phyloP scores from a whole-genome alignment of 64 coral and sea anemone genomes.

The Catalaphyllia jardinei region DNA sequence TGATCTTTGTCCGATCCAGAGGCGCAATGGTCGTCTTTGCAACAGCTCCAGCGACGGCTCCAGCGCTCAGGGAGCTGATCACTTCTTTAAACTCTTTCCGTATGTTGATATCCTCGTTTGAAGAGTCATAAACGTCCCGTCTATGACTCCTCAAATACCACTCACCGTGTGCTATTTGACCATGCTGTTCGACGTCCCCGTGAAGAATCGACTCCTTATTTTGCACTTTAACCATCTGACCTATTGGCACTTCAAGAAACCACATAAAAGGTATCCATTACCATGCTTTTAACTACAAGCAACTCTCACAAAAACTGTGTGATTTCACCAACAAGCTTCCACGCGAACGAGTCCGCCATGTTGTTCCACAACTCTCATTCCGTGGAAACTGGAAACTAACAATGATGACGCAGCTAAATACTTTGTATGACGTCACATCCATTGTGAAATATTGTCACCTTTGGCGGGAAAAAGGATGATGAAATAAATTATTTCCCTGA shows the following conservation, averaged over 20 bases:
- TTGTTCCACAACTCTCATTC: neutral
- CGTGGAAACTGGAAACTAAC: slow-evolving; percentile 3
- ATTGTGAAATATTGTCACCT: neutral
- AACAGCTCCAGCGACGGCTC: slow-evolving; percentile 95
- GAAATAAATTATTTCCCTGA: neutral
- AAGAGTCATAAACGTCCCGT: slow-evolving; percentile 13
- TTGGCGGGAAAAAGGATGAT: too few species aligned
- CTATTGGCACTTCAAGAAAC: neutral
- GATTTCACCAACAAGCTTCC: neutral
- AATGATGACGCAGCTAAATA: slow-evolving; percentile 1
- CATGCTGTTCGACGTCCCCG: slow-evolving; percentile 90
- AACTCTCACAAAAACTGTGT: neutral
- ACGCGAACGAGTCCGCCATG: neutral
- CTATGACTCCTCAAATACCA: slow-evolving; percentile 86
- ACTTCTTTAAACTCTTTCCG: slow-evolving; percentile 76
- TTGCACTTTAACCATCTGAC: slow-evolving; percentile 74
- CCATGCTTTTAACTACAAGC: neutral
- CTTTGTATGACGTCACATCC: neutral
- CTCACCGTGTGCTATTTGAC: slow-evolving; percentile 86
- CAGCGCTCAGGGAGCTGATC: slow-evolving; percentile 86
- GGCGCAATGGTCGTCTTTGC: slow-evolving; percentile 99
- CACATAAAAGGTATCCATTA: neutral
- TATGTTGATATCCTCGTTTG: slow-evolving; percentile 40
- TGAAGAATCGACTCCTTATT: slow-evolving; percentile 63
- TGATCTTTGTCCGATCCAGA: slow-evolving; percentile 97